Base-by-base conservation (phyloP, 2,888 invertebrate genomes). In the Acanthococcus lagerstroemiae region DNA sequence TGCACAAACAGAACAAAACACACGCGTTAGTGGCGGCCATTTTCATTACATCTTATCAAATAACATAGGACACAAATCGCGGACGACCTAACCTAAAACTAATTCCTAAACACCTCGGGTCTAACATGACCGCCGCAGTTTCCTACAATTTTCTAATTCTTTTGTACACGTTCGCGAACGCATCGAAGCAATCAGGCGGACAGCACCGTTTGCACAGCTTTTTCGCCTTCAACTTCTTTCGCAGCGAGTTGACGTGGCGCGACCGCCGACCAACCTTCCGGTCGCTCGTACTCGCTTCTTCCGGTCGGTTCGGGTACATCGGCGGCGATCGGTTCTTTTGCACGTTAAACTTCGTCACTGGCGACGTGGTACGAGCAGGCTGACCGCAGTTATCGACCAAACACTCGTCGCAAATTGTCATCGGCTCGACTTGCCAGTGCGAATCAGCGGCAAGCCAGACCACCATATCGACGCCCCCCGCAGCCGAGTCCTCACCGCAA, bases 1-100 rank as follows among this genome's bases (percentile, higher is more conserved):
- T 83, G 73, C 15, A 75, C 74, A 68, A 66, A 69, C 76, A 66
- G n/a, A n/a, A n/a, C n/a, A n/a, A n/a, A n/a, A 63, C 54, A 19
- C 61, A 37, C 17, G 21, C 25, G 25, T 2, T n/a, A 58, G 24
- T 22, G 12, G 25, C 24, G 5, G 2, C 37, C 2, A 1, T 37
- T 37, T n/a, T n/a, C 12, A 37, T n/a, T 15, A 15, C 37, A 3
- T 37, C 37, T 50, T 50, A 50, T 50, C 12, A 50, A 21, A 4
- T 12, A 50, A n/a, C n/a, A n/a, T n/a, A n/a, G n/a, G n/a, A n/a
- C n/a, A n/a, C n/a, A n/a, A 37, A 7, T 37, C 15, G 46, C 46
- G 46, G 19, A 7, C 19, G 46, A 45, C 15, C 4, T 7, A 45
- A 45, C 4, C 15, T 7, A 45, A 45, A 15, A 45, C 15, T 15